Base-by-base conservation (phyloP, 2,888 invertebrate genomes). In the Uropetala carovei region DNA sequence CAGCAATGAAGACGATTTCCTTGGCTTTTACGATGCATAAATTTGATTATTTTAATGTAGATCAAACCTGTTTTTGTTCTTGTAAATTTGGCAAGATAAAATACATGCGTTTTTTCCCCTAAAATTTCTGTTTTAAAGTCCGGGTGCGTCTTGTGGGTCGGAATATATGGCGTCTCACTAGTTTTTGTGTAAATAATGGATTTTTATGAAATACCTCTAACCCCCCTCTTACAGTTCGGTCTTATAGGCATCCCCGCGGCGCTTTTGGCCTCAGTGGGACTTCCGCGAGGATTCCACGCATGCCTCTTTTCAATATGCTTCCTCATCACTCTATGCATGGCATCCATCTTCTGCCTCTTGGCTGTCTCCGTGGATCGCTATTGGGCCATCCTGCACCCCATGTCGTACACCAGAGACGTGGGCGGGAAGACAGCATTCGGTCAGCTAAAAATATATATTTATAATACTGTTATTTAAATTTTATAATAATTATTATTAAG, bases 361-460 rank as follows among this genome's bases (percentile, higher is more conserved):
- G 98, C 98, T 27, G 98, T 99, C 16, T 98, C 98, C 22, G 97
- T 98, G 93, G 99, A 99, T 95, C 96, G 99, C 92, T 99, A 98
- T 95, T 98, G 98, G 98, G 98, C 99, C 91, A 98, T 99, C 93
- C 96, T 98, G 0, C 97, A 98, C 95, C 99, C 99, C 8, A 98
- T 99, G 97, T 97, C 97, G 93, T 99, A 98, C 95, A 98, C 98
- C 27, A 96, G 98, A 94, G 98, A 98, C 94, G 98, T 98, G 93
- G 96, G 98, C 93, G 98, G 98, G 14, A 97, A 97, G 95, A 98
- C 98, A 89, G 98, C 98, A 93, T 97, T 98, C 94, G 97, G 98
- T 98, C 95, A 97, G 97, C 43, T 43, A 3, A 43, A 43, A 43
- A 43, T n/a, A 43, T 43, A 43, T 43, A 3, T 3, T 43, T 5